Base-by-base conservation (phyloP, 2,797 vertebrate species). In the Onychomys arenicola region DNA sequence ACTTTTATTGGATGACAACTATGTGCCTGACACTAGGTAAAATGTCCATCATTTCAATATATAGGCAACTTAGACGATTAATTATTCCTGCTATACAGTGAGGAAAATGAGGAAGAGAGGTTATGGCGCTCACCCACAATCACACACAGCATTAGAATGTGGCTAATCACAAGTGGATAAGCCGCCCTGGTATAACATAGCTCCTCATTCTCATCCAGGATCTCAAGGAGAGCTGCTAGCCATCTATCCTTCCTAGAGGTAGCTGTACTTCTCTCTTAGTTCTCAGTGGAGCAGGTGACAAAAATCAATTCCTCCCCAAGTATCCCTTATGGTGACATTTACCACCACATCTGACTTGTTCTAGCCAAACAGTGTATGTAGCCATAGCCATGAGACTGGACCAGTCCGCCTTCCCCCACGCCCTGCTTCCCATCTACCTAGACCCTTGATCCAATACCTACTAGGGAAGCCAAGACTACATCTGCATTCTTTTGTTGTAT, bases 1-100 rank as follows among this genome's bases (percentile, higher is more conserved):
- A 78, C 1, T 10, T 6, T 65, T 59, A 55, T 0, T 88, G 13
- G 40, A 43, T 86, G 1, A 19, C 83, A 82, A 73, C n/a, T 69
- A 57, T 65, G 13, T 90, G 8, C 34, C n/a, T 43, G 37, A 5
- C 40, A 86, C 55, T 89, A 34, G 0, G 9, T 75, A 14, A 67
- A 34, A 17, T 55, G 46, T 55, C 93, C 81, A 55, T 93, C 12
- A 71, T 92, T 90, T 88, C 73, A 78, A 81, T 69, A 81, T 75
- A n/a, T 6, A 49, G 16, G 34, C 25, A 80, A 9, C 21, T 61
- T 46, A 27, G 57, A 2, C 32, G n/a, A 11, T 12, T 65, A 16
- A 11, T 12, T 65, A 12, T 37, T 59, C 4, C 76, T 29, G 46
- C 23, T 19, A 5, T 77, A 40, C 4, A 49, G 14, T 59, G 52